phyloP scores from a whole-genome alignment of 2,797 vertebrate species.

The Todus mexicanus region DNA sequence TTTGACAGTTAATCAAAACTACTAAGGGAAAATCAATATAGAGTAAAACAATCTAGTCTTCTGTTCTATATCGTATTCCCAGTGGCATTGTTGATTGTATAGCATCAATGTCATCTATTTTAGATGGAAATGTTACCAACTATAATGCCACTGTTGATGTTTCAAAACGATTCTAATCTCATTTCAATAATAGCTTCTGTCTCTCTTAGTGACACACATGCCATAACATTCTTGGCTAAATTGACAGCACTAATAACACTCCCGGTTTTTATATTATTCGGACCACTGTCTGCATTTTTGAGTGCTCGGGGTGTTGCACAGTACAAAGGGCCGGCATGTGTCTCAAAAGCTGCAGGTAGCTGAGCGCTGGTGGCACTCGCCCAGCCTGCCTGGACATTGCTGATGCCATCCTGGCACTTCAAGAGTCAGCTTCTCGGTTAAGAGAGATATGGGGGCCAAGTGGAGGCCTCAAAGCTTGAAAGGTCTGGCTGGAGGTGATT shows the following conservation, averaged over 20 bases:
- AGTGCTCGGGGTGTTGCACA: neutral
- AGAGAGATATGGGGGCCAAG: neutral
- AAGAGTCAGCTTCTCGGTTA: neutral
- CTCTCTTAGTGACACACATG: constrained; percentile 70
- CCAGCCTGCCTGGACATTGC: neutral
- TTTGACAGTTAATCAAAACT: constrained; percentile 68
- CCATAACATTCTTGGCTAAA: constrained; percentile 72
- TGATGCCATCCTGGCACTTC: neutral
- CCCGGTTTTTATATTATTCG: constrained; percentile 53
- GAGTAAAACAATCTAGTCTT: constrained; percentile 62
- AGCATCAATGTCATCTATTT: constrained; percentile 70
- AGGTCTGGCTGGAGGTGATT: neutral
- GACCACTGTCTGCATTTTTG: constrained; percentile 52
- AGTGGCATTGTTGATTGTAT: constrained; percentile 67
- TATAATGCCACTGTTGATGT: constrained; percentile 75
- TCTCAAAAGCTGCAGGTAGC: neutral
- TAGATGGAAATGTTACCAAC: constrained; percentile 71
- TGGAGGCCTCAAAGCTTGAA: neutral
- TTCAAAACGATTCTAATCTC: constrained; percentile 75
- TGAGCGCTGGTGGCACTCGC: neutral
- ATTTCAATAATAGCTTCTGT: constrained; percentile 80
- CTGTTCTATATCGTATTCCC: constrained; percentile 56
- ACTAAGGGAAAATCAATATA: constrained; percentile 61
- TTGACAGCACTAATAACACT: constrained; percentile 74
- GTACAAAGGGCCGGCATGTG: neutral